Conservation (phyloP, 2,888 invertebrate genomes). For the Aspidiotus rigidus region DNA sequence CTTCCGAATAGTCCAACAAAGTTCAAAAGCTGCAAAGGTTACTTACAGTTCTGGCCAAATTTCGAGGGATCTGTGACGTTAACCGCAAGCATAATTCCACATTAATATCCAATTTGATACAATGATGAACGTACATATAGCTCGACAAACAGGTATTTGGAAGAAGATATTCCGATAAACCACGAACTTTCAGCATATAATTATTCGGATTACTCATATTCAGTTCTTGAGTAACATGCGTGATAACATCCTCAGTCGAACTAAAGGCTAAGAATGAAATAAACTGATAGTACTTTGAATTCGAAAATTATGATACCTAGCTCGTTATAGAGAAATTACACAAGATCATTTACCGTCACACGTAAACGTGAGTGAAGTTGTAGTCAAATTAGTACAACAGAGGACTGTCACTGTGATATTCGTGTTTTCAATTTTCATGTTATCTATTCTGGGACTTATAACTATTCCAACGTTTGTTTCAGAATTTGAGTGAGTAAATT, state of each 20-base stretch:
- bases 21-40: too few relatives aligned
- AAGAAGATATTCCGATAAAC: conserved; percentile 73
- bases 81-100: conserved; percentile 54
- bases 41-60: conserved; percentile 64
- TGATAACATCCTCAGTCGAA: conserved; percentile 73
- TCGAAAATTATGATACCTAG: conserved; percentile 60
- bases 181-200: conserved; percentile 69
- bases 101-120: conserved; percentile 85
- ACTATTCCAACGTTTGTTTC: conserved; percentile 80
- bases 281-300: not conserved
- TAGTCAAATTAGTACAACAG: conserved; percentile 43
- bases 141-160: conserved; percentile 74
- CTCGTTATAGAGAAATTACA: conserved; percentile 43
- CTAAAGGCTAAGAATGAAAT: conserved; percentile 60
- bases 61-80: conserved; percentile 55
- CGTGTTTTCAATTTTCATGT: conserved; percentile 65
- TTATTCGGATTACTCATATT: conserved; percentile 58
- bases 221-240: conserved; percentile 71
- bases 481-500: conserved; percentile 64
- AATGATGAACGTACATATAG: conserved; percentile 87
- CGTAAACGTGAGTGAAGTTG: conserved; percentile 69
- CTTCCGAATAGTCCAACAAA: not conserved
- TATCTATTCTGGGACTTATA: conserved; percentile 76
- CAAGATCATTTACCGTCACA: conserved; percentile 62
- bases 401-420: conserved; percentile 83